Base-by-base conservation (phyloP, 2,888 invertebrate species). In the Tromatobia lineatoria region DNA sequence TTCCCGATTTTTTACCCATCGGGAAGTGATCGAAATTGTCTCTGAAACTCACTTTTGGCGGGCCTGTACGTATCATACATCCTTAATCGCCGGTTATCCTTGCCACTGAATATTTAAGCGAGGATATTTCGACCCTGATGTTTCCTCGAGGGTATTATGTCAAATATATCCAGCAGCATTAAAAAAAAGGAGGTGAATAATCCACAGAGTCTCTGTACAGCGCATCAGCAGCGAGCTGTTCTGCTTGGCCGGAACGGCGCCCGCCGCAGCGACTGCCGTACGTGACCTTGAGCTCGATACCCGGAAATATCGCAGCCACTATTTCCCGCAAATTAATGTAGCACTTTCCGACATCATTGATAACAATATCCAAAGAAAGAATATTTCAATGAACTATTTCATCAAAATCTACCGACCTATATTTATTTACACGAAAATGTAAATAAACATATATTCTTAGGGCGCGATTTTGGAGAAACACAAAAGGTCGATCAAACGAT, bases 241-340 rank as follows among this genome's bases (percentile, higher is more conserved):
- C 59, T 10, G 70, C 23, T 50, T 57, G 57, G 23, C 67, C 45
- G 50, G 23, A 74, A 66, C 78, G 81, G 74, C 70, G 73, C 61
- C 59, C 57, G 47, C 38, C 42, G 42, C 38, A 29, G 11, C 42
- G 59, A 42, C 47, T n/a, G 61, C 38, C 69, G 66, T 57, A 42
- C 38, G 34, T 81, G 52, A 81, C 74, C 78, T 85, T 82, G 70
- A 78, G 75, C 69, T 76, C 82, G 52, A 70, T 66, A 57, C 29
- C 61, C 69, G 25, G 25, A 52, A 76, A 69, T 76, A 50, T 34
- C 18, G n/a, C 18, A 38, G n/a, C 11, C 11, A 23, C 47, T 42
- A 7, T 20, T 66, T 23, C 7, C 20, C 13, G 15, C 11, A 45
- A 45, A 66, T 23, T 7, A 45, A 4, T 34, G 2, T 29, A n/a